These are phyloP conservation scores for Agrochola lota DNA, from an alignment of 2,888 invertebrate genomes.

Conservation along the genomic window DNA sequence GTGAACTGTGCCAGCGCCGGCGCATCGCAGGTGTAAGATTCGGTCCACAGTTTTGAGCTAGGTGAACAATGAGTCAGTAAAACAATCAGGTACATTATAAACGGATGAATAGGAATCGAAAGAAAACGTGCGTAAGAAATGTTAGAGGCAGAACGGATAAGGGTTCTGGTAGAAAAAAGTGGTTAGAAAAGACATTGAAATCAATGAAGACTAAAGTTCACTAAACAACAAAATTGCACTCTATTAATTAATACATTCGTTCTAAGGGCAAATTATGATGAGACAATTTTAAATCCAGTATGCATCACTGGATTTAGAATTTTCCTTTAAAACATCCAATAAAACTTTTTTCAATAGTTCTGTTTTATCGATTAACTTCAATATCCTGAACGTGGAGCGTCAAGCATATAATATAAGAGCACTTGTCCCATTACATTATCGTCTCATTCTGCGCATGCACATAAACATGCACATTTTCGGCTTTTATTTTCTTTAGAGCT, in stretches of 20 bases:
- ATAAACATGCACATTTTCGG: constrained; percentile 29
- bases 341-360: neutral
- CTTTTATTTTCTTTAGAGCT: constrained; percentile 24
- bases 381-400: neutral
- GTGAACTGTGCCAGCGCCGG: constrained; percentile 23
- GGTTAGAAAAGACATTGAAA: neutral
- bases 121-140: neutral
- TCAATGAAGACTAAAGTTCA: neutral
- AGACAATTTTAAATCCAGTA: too few relatives aligned
- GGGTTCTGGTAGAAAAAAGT: neutral
- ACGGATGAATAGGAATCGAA: neutral
- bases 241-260: neutral
- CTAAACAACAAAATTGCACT: neutral
- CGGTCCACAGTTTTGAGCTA: constrained; percentile 12
- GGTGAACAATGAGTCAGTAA: constrained; percentile 16
- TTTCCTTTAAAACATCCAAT: neutral
- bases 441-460: constrained; percentile 23
- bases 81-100: neutral
- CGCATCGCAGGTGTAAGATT: constrained; percentile 44
- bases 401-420: neutral
- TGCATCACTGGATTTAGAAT: neutral
- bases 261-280: neutral
- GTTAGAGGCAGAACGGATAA: too few relatives aligned
- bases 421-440: constrained; percentile 9
- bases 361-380: neutral